phyloP scores from a whole-genome alignment of 2,113 vertebrate genomes.

The Plecturocebus donacophilus region DNA sequence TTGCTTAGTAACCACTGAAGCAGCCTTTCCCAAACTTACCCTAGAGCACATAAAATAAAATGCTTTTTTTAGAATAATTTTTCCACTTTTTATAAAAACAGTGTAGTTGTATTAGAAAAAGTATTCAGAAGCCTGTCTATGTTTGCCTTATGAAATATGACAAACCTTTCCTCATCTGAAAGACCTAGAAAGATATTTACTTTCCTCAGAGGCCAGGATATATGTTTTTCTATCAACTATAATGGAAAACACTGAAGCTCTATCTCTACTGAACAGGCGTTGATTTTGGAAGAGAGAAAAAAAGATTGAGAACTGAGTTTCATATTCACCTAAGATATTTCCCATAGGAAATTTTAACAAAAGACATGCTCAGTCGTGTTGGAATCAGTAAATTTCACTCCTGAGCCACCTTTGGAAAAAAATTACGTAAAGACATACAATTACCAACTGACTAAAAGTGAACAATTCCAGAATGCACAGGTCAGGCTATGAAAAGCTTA shows the following conservation, averaged over 20 bases:
- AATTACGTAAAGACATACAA: not conserved
- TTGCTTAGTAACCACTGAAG: not conserved
- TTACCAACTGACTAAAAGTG: not conserved
- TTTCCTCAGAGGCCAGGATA: not conserved
- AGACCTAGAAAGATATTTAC: not conserved
- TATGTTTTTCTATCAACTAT: not conserved
- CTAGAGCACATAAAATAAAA: not conserved
- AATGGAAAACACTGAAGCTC: not conserved
- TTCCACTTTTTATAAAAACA: not conserved
- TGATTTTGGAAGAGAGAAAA: not conserved
- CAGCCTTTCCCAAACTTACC: not conserved
- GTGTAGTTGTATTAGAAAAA: not conserved
- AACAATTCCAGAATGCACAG: not conserved
- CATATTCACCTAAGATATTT: not conserved
- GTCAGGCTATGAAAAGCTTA: not conserved
- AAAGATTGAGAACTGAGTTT: not conserved
- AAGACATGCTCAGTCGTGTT: not conserved
- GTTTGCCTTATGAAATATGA: not conserved
- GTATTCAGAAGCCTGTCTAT: not conserved
- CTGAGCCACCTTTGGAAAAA: not conserved
- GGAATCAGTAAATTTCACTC: not conserved
- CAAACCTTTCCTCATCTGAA: not conserved
- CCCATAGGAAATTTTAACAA: not conserved
- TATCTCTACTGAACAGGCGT: not conserved
- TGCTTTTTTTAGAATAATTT: not conserved